Evolutionary conservation across 2,888 invertebrate genomes (phyloP), one percentile per base, ranked within the genome.

Genomic region (Ornithoptera priamus): DNA sequence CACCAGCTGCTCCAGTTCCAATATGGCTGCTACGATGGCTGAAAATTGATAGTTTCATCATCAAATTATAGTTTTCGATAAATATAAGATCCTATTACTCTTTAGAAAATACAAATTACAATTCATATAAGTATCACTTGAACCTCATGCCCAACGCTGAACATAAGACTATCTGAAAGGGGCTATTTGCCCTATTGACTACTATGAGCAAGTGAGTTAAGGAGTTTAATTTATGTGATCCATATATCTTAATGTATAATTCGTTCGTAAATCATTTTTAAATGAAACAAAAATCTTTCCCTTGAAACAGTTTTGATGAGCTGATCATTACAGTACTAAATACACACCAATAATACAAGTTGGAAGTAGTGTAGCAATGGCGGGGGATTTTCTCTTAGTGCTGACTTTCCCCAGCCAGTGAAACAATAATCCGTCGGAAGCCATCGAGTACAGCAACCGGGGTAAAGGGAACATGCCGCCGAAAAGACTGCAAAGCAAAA

Each of bases 391-490:
- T 67, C 95, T 96, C 24, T 92, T 93, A 0, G 94, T 90, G 84
- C 94, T 95, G 17, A 98, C 94, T 75, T 93, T 94, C 12, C 96
- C 95, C 78, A 97, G 92, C 85, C 94, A 94, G 69, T 93, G 93
- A 81, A 96, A 96, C 62, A 98, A 89, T 6, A 98, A 88, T 0
- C 97, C 97, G 80, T 98, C 98, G 1, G 94, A 93, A 0, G 97
- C 95, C 97, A 98, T 98, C 0, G 97, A 95, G 83, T 97, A 98
- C 71, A 93, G 75, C 42, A 97, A 94, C 22, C 98, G 93, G 0
- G 97, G 96, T 70, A 98, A 83, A 0, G 97, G 96, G 80, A 96
- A 97, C 87, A 98, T 94, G 0, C 96, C 95, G 0, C 97, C 97
- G 76, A 97, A 94, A 50, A 97, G 90, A 82, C 97, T 97, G 81